Evolutionary conservation across 2,113 vertebrate genomes (phyloP).

Genomic region (Corythaixoides concolor): DNA sequence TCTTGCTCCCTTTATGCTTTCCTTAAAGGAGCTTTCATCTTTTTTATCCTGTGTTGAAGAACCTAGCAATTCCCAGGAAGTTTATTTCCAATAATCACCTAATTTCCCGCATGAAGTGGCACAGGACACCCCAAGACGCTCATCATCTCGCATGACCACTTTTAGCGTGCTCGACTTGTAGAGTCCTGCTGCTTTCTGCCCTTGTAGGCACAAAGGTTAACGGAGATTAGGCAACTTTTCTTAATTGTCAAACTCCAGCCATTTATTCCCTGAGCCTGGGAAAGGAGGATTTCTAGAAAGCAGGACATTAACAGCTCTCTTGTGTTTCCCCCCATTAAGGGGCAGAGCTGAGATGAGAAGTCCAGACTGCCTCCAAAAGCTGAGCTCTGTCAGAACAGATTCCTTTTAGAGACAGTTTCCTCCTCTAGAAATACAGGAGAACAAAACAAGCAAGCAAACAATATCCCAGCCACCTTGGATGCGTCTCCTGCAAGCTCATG

Average conservation of each 20-base stretch:
- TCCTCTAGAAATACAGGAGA: not conserved
- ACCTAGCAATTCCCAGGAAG: conserved; percentile 34
- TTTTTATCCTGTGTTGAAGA: not conserved
- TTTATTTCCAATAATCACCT: conserved; percentile 37
- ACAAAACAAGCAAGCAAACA: not conserved
- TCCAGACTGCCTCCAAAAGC: not conserved
- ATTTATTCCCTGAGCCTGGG: not conserved
- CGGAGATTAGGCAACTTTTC: not conserved
- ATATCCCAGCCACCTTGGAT: not conserved
- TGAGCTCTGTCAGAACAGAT: not conserved
- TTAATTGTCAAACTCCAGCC: not conserved
- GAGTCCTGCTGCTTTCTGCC: conserved; percentile 39
- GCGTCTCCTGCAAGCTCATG: not conserved
- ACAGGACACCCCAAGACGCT: not conserved
- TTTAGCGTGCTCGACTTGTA: not conserved
- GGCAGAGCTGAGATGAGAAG: not conserved
- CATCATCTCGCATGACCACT: conserved; percentile 40
- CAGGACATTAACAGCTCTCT: not conserved
- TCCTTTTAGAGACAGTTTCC: not conserved
- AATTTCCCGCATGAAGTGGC: conserved; percentile 51
- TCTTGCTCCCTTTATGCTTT: not conserved
- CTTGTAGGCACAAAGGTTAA: conserved; percentile 41
- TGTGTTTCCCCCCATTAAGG: not conserved
- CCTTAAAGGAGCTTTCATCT: not conserved
- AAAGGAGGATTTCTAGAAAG: not conserved